These are phyloP conservation scores for Actinemys pallida DNA, from an alignment of 2,113 vertebrate genomes.

Conservation along the genomic window DNA sequence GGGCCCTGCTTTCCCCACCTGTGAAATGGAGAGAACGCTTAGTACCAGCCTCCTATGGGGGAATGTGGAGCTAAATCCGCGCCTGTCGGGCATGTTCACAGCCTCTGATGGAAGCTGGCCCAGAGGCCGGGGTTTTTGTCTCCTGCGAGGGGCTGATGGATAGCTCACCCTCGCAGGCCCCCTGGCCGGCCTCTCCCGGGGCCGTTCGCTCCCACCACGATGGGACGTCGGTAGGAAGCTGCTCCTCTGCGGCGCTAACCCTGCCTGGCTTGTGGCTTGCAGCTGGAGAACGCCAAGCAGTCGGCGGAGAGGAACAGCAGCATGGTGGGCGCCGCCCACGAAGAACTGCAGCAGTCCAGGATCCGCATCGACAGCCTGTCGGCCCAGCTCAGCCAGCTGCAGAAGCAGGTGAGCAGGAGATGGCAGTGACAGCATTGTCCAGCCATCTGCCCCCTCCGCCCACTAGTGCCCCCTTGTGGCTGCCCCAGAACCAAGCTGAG, in stretches of 20 bases:
- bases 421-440: fast-evolving
- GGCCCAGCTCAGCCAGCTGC: constrained; percentile 89
- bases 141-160: too few relatives aligned
- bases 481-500: background rate
- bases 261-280: background rate
- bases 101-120: too few relatives aligned
- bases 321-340: constrained; percentile 90
- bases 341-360: constrained; percentile 93
- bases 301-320: constrained; percentile 92
- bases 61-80: too few relatives aligned
- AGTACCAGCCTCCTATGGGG: too few relatives aligned
- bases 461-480: background rate
- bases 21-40: too few relatives aligned
- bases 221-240: fast-evolving
- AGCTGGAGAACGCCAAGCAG: constrained; percentile 94
- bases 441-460: fast-evolving
- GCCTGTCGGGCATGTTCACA: too few relatives aligned
- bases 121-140: too few relatives aligned
- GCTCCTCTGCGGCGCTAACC: background rate
- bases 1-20: too few relatives aligned
- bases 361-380: constrained; percentile 90
- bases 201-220: background rate
- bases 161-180: too few relatives aligned
- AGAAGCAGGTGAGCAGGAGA: constrained; percentile 88
- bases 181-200: background rate